Evolutionary conservation across 2,113 vertebrate genomes (phyloP).

Genomic region (Fregata magnificens): DNA sequence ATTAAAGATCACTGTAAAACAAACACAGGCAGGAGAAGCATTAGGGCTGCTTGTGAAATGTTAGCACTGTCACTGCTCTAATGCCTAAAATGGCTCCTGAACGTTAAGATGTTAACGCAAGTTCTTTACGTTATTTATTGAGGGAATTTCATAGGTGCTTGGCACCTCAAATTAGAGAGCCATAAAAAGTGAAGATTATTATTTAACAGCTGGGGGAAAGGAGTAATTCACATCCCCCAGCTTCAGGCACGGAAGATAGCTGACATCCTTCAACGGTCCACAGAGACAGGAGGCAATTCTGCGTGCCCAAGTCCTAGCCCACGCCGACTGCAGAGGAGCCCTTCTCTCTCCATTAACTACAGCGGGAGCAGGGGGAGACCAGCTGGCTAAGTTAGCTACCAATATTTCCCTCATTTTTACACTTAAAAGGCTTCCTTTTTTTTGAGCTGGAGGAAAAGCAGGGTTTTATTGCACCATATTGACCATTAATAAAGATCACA

Average conservation of each 20-base stretch:
- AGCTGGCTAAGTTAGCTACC: neutral
- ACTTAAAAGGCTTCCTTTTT: neutral
- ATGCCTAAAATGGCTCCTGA: neutral
- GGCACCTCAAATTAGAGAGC: neutral
- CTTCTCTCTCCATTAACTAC: neutral
- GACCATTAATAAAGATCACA: neutral
- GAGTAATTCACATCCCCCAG: neutral
- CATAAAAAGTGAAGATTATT: neutral
- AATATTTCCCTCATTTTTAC: neutral
- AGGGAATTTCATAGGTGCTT: neutral
- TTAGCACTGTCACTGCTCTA: neutral
- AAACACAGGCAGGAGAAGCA: neutral
- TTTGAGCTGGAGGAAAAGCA: neutral
- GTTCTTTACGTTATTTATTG: neutral
- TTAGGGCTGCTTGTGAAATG: neutral
- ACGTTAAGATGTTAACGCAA: neutral
- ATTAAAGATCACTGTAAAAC: neutral
- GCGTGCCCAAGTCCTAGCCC: neutral
- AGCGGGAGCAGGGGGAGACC: neutral
- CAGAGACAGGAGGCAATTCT: neutral
- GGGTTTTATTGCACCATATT: neutral
- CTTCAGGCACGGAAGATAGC: neutral
- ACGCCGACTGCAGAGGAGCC: neutral
- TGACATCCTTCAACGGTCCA: neutral
- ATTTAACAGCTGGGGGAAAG: neutral